Evolutionary conservation across 1,140 invertebrate genomes (phyloP).

Genomic region (Orussus abietinus): DNA sequence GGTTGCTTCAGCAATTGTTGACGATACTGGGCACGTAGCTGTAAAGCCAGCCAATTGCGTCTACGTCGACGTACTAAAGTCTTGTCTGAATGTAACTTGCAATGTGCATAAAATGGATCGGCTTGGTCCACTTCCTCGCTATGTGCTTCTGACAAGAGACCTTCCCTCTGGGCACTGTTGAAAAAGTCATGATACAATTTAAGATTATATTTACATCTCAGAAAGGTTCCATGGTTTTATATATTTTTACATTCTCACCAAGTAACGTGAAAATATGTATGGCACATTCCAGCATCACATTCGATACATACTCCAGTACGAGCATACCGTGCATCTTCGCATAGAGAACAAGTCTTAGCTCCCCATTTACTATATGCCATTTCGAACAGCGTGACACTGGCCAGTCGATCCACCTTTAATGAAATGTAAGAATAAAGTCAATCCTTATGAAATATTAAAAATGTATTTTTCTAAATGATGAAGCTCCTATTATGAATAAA

Average conservation of each 20-base stretch:
- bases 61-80: slow-evolving; percentile 72
- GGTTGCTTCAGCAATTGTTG: slow-evolving; percentile 56
- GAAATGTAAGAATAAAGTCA: slow-evolving; percentile 1
- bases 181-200: slow-evolving; percentile 12
- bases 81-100: slow-evolving; percentile 87
- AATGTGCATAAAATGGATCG: slow-evolving; percentile 96
- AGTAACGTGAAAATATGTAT: slow-evolving; percentile 96
- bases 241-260: slow-evolving; percentile 61
- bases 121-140: slow-evolving; percentile 91
- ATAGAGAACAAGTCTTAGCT: slow-evolving; percentile 80
- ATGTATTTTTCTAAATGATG: slow-evolving; percentile 2
- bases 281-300: slow-evolving; percentile 97
- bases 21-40: slow-evolving; percentile 72
- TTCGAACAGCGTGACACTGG: slow-evolving; percentile 88
- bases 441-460: slow-evolving; percentile 12
- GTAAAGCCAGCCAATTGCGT: slow-evolving; percentile 84
- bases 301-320: slow-evolving; percentile 92
- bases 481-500: slow-evolving; percentile 7
- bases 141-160: slow-evolving; percentile 87
- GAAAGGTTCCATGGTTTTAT: slow-evolving; percentile 7
- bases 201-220: neutral
- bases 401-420: slow-evolving; percentile 71
- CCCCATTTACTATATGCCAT: slow-evolving; percentile 96
- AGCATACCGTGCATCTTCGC: slow-evolving; percentile 80
- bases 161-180: slow-evolving; percentile 85